Conservation (phyloP, 2,113 vertebrate species). For the Scomber colias region DNA sequence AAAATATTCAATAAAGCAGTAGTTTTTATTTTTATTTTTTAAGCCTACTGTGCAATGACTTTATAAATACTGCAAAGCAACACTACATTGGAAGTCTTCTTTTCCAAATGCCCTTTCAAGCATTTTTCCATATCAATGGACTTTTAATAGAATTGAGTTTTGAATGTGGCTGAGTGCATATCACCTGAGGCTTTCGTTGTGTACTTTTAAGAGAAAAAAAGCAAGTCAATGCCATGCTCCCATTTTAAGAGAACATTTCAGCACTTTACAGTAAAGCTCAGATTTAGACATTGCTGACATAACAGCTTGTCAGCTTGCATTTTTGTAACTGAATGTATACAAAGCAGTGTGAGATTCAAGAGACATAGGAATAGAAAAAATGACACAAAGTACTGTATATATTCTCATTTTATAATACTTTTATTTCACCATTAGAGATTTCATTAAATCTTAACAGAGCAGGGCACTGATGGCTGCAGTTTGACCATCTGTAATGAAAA, state of each 20-base stretch:
- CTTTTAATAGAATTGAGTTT: constrained; percentile 39
- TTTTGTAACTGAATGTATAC: not conserved
- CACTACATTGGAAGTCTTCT: not conserved
- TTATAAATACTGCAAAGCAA: constrained; percentile 24
- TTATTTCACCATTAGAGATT: not conserved
- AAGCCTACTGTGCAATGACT: not conserved
- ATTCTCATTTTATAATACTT: not conserved
- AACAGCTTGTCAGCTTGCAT: constrained; percentile 41
- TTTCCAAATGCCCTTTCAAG: constrained; percentile 54
- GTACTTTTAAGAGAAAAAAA: constrained; percentile 42
- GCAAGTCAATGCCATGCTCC: constrained; percentile 10
- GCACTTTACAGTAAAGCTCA: constrained; percentile 14
- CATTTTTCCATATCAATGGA: constrained; percentile 50
- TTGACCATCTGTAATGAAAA: not conserved
- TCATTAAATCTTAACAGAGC: constrained; percentile 7
- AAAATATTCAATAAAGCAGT: not conserved
- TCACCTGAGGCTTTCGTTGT: constrained; percentile 50
- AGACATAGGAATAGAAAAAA: not conserved
- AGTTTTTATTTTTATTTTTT: not conserved
- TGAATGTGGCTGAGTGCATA: constrained; percentile 40
- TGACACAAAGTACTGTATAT: not conserved
- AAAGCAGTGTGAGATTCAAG: constrained; percentile 16
- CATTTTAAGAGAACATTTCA: constrained; percentile 39
- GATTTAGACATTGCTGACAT: constrained; percentile 38
- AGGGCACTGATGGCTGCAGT: not conserved